These are phyloP conservation scores for Carettochelys insculpta DNA, from an alignment of 2,113 vertebrate species.

Conservation along the genomic window DNA sequence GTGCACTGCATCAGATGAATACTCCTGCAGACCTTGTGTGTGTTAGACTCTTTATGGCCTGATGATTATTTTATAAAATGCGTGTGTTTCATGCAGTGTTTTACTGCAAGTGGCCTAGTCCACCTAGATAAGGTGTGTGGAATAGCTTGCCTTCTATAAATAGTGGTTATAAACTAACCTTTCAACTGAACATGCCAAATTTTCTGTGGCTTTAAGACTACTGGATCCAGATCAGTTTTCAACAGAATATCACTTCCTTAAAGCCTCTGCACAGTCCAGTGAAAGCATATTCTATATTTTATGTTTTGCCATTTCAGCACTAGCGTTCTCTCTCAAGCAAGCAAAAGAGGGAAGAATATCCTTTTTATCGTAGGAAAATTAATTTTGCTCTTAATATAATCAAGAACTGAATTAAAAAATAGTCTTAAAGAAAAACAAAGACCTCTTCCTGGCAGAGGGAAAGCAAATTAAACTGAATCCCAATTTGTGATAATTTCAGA, in stretches of 20 bases:
- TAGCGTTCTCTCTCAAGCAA: not conserved
- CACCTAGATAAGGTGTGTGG: not conserved
- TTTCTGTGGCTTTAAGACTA: not conserved
- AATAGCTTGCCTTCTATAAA: not conserved
- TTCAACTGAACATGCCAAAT: not conserved
- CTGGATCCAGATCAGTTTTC: not conserved
- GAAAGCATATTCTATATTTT: too few relatives aligned
- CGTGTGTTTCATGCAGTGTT: not conserved
- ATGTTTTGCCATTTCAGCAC: not conserved
- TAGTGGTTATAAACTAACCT: not conserved
- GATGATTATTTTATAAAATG: not conserved
- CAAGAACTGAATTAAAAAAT: not conserved
- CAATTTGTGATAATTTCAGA: not conserved
- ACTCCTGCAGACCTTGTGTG: not conserved
- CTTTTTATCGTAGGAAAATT: not conserved
- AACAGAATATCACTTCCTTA: not conserved
- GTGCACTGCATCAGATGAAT: not conserved
- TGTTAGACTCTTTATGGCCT: not conserved
- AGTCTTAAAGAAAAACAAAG: too few relatives aligned
- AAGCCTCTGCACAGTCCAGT: too few relatives aligned
- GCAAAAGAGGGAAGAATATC: not conserved
- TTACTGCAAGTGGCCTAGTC: not conserved
- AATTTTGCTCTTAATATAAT: not conserved
- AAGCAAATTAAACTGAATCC: not conserved
- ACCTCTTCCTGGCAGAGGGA: not conserved